Evolutionary conservation across 1,140 invertebrate genomes (phyloP).

Genomic region (Anastrepha ludens): DNA sequence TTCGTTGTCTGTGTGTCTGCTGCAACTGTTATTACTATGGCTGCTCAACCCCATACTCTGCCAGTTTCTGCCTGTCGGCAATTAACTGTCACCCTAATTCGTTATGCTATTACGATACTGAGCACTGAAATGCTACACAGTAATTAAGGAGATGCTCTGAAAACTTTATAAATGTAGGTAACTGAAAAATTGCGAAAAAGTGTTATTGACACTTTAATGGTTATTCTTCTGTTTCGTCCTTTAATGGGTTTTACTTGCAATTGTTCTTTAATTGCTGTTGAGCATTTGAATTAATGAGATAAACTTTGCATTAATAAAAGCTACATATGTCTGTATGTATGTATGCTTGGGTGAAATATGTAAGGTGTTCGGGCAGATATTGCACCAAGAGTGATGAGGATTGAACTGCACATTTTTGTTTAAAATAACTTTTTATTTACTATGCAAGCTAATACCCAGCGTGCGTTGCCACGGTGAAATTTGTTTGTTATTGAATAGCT

Average conservation of each 20-base stretch:
- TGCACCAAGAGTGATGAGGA: too few species aligned
- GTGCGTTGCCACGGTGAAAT: too few species aligned
- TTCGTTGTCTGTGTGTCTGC: not conserved
- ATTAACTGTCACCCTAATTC: slow-evolving; percentile 16
- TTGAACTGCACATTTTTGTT: too few species aligned
- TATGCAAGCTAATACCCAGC: too few species aligned
- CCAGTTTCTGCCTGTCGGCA: not conserved
- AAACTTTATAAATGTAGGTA: not conserved
- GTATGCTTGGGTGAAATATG: not conserved
- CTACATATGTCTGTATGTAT: too few species aligned
- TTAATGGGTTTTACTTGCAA: slow-evolving; percentile 2
- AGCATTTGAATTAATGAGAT: not conserved
- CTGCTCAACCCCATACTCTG: not conserved
- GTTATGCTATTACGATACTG: not conserved
- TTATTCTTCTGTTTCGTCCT: not conserved
- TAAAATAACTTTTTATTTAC: too few species aligned
- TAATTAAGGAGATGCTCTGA: not conserved
- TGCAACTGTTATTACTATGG: not conserved
- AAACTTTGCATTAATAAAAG: not conserved
- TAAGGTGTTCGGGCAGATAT: not conserved
- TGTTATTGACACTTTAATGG: slow-evolving; percentile 2
- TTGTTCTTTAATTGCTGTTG: not conserved
- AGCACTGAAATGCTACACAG: not conserved
- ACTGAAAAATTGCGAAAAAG: slow-evolving; percentile 1
- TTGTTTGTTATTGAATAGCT: too few species aligned